Evolutionary conservation across 35 echinoderm and acorn worm species (phyloP), one percentile per base, ranked within the genome.

Genomic region (Stichopus chloronotus): DNA sequence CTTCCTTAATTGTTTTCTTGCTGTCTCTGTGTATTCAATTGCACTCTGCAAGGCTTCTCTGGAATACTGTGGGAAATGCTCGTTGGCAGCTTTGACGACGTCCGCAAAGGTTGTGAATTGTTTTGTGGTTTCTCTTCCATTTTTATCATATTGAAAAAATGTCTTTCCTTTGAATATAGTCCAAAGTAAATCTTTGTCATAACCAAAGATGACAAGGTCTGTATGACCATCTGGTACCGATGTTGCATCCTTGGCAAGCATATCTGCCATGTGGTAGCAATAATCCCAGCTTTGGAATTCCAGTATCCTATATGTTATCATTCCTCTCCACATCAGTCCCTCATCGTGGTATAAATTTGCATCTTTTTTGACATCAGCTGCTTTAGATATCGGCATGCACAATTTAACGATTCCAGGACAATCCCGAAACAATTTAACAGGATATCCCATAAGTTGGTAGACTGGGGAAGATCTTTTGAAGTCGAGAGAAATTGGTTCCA

Each of bases 401-500:
- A 87, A 24, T 23, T 63, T 87, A 25, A 87, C 22, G 19, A 87
- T 87, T 11, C 84, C 14, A 5, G 84, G 84, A 63, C 57, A 59
- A 21, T 87, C 53, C 8, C 57, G 30, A 21, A 87, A 87, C 13
- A 87, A 8, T 53, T 56, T 87, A 13, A 87, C 59, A 58, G 84
- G 84, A 56, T 59, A 53, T 0, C 59, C 55, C 16, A 24, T 7
- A 14, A 87, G 84, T 56, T 58, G 84, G 52, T 59, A 63, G 6
- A 53, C 55, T 4, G 84, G 84, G 8, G 84, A 87, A 20, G 55
- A 54, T 21, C 84, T 87, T 52, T 57, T 0, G 21, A 87, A 87
- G 84, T 87, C 57, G 22, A 87, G 84, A 53, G 84, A 21, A 19
- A 87, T 87, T 9, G 84, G 84, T 5, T 57, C 55, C 9, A 87